Base-by-base conservation (phyloP, 2,113 vertebrate species). In the Dicaeum eximium region DNA sequence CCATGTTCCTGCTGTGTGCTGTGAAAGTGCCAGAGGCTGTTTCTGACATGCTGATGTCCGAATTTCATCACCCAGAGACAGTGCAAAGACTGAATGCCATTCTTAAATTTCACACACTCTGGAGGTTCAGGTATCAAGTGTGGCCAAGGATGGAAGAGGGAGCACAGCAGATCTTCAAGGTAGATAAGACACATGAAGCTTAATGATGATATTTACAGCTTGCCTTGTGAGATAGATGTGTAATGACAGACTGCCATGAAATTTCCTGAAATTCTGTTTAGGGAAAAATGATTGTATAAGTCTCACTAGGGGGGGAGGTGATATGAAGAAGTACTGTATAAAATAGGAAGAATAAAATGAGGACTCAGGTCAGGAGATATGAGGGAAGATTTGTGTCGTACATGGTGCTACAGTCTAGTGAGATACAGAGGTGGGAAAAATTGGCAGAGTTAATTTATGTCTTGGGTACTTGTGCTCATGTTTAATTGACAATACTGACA, bases 91-190 rank as follows among this genome's bases (percentile, higher is more conserved):
- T 99, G 88, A 99, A 99, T 62, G 99, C 99, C 5, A 97, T 99
- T 88, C 98, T 99, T 51, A 99, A 99, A 95, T 99, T 99, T 90
- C 99, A 99, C 96, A 99, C 99, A 0, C 98, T 99, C 84, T 99
- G 99, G 99, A 98, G 99, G 51, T 99, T 99, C 97, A 98, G 99
- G n/a, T 99, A 99, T 70, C 99, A 99, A 96, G 99, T 99, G 89
- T 99, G 99, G 99, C 99, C 99, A 37, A 98, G 99, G 65, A 99
- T 99, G 99, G 99, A 99, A 95, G 99, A 99, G 79, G 99, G 99
- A 82, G 99, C 99, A 24, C 99, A 99, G 95, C 99, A 99, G 97
- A 99, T 99, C 89, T 99, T 99, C 97, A 99, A 99, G 99, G 99
- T 99, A 95, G 77, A 53, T 25, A 38, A 37, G 44, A 38, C 24